phyloP scores from a whole-genome alignment of 2,797 vertebrate genomes.

The Okamejei kenojei region DNA sequence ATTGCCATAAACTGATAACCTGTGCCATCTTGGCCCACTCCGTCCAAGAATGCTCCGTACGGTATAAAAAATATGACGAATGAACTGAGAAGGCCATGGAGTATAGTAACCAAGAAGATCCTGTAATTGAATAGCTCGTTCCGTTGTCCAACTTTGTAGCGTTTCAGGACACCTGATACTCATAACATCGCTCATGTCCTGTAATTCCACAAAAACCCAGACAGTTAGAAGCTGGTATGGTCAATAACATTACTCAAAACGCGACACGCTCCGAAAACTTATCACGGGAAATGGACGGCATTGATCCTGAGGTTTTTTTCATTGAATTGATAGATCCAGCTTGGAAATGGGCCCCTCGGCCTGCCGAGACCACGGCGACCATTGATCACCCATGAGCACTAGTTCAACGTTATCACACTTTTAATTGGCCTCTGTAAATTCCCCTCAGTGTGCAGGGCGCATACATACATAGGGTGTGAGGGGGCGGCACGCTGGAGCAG shows the following conservation, averaged over 20 bases:
- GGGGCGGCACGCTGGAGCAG: too few species aligned
- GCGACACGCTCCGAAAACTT: background rate
- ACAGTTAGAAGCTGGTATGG: background rate
- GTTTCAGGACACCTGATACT: constrained; percentile 66
- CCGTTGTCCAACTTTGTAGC: constrained; percentile 66
- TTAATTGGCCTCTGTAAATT: too few species aligned
- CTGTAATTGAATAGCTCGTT: constrained; percentile 66
- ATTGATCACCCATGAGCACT: too few species aligned
- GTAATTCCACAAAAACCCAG: background rate
- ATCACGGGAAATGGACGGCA: background rate
- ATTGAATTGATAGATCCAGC: too few species aligned
- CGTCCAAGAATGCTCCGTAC: constrained; percentile 58
- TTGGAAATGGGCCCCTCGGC: too few species aligned
- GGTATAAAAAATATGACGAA: constrained; percentile 72
- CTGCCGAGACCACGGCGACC: too few species aligned
- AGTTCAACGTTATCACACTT: too few species aligned
- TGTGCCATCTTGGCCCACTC: constrained; percentile 36
- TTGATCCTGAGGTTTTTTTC: too few species aligned
- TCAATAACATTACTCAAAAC: background rate
- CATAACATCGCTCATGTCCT: constrained; percentile 71
- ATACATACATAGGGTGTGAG: too few species aligned
- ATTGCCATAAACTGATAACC: constrained; percentile 77
- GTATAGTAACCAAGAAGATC: constrained; percentile 54
- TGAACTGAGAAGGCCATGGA: constrained; percentile 66
- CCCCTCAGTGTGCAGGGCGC: too few species aligned